Conservation (phyloP, 2,888 invertebrate species). For the Eristalis intricaria region DNA sequence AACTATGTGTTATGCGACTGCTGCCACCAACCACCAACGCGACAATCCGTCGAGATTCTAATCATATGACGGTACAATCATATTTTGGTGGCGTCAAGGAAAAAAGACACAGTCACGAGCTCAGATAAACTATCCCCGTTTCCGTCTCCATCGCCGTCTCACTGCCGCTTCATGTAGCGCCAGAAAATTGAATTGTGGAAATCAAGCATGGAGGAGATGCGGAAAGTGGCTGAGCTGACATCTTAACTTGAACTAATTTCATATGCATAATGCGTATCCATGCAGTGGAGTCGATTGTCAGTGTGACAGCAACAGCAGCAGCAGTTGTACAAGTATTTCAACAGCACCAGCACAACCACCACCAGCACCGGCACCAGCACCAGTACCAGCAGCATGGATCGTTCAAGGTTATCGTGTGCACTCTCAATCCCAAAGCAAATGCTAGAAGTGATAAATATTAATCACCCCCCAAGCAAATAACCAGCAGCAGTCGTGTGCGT, state of each 20-base stretch:
- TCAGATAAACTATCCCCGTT: not conserved
- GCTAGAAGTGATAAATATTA: slow-evolving; percentile 69
- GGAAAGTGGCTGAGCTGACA: slow-evolving; percentile 53
- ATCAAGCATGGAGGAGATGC: slow-evolving; percentile 23
- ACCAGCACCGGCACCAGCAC: not conserved
- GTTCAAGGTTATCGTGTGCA: slow-evolving; percentile 69
- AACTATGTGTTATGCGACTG: not conserved
- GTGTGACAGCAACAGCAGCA: slow-evolving; percentile 36
- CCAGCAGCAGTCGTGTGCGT: slow-evolving; percentile 48
- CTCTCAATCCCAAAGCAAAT: slow-evolving; percentile 60
- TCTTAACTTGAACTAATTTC: slow-evolving; percentile 69
- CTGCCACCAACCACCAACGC: slow-evolving; percentile 31
- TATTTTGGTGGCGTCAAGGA: slow-evolving; percentile 66
- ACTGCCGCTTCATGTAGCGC: not conserved
- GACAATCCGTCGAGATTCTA: slow-evolving; percentile 59
- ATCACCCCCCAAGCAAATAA: slow-evolving; percentile 57
- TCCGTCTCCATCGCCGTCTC: no score
- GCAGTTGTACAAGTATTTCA: not conserved
- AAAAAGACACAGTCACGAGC: not conserved
- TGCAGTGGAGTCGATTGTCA: slow-evolving; percentile 44
- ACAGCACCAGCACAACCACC: slow-evolving; percentile 18
- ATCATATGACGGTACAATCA: slow-evolving; percentile 59
- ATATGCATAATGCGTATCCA: slow-evolving; percentile 67
- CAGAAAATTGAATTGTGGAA: slow-evolving; percentile 28
- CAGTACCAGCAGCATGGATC: slow-evolving; percentile 37